Base-by-base conservation (phyloP, 2,888 invertebrate species). In the Dicycla oo region DNA sequence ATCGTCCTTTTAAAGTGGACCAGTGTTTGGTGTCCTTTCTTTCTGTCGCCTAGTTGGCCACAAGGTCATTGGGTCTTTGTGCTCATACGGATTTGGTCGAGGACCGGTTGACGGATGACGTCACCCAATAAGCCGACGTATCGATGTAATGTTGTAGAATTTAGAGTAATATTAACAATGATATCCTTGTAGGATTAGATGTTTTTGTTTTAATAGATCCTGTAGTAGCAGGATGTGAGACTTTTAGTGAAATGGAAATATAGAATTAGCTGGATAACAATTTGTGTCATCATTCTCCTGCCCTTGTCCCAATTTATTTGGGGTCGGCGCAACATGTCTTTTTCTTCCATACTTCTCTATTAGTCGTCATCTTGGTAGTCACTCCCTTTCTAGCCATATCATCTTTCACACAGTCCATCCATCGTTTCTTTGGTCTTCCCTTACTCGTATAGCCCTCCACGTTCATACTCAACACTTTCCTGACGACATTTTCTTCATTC, bases 21-120 rank as follows among this genome's bases (percentile, higher is more conserved):
- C n/a, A 66, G 20, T 58, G 34, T 66, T 58, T 60, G 5, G 53
- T 75, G 53, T 72, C 73, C 72, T 79, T 84, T 84, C 78, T 86
- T 82, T 80, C 58, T 71, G 60, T 56, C 56, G 70, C 56, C 73
- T 80, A 69, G 26, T 69, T 65, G 40, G 60, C 38, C 18, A 45
- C 86, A 86, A 82, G 78, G 85, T 63, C 75, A 66, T 62, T 67
- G 61, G 77, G 71, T 65, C 73, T 82, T 81, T 81, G 78, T 86
- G 78, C 73, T 71, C 65, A 69, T 65, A 76, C 74, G 73, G 86
- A 81, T 81, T 80, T 79, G 30, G 72, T 51, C 38, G 65, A 57
- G 23, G 56, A 82, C 82, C 69, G 69, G 75, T 86, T 72, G 26
- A 64, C 6, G 8, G 18, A 23, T 86, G 80, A 86, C 78, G 76